Evolutionary conservation across 2,797 vertebrate genomes (phyloP).

Genomic region (Hipposideros larvatus): DNA sequence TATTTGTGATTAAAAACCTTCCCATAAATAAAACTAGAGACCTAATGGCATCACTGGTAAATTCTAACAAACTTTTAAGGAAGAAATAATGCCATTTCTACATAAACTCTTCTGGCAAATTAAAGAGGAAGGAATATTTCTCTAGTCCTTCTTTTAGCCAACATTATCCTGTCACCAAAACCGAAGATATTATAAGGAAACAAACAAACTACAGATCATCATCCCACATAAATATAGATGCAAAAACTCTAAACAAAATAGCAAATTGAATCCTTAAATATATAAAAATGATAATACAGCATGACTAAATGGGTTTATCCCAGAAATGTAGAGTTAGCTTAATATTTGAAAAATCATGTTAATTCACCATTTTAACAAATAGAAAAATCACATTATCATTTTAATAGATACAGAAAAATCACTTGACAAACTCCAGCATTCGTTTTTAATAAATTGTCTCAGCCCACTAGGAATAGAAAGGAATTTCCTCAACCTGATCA

Average conservation of each 20-base stretch:
- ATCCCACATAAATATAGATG: not conserved
- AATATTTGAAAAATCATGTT: not conserved
- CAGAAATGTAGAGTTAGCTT: not conserved
- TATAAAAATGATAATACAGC: not conserved
- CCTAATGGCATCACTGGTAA: not conserved
- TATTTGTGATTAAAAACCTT: not conserved
- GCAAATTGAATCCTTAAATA: not conserved
- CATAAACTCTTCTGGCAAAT: not conserved
- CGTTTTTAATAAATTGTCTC: not conserved
- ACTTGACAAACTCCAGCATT: not conserved
- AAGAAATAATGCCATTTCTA: not conserved
- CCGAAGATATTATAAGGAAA: not conserved
- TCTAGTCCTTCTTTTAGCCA: not conserved
- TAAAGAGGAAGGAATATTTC: not conserved
- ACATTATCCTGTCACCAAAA: not conserved
- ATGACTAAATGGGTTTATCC: not conserved
- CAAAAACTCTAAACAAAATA: not conserved
- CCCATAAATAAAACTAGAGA: not conserved
- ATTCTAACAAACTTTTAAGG: not conserved
- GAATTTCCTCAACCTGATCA: not conserved
- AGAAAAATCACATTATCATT: not conserved
- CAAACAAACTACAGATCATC: not conserved
- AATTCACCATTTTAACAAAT: not conserved
- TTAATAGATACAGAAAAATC: not conserved
- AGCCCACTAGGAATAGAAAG: not conserved